These are phyloP conservation scores for Noturus placidus DNA, from an alignment of 2,113 vertebrate genomes.

Conservation along the genomic window DNA sequence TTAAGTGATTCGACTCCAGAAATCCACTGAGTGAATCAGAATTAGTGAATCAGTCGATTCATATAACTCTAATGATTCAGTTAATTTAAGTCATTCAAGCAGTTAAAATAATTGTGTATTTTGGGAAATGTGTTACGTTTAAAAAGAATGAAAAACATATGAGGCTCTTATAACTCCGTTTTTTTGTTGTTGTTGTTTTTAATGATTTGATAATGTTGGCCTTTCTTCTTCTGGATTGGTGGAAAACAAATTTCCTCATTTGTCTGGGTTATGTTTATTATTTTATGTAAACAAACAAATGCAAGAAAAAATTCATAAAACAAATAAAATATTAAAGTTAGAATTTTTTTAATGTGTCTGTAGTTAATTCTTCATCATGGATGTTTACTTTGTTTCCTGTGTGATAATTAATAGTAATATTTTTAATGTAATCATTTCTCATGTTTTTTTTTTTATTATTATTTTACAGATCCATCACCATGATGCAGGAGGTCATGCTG, in stretches of 20 bases:
- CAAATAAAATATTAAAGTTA: background rate
- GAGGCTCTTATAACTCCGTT: background rate
- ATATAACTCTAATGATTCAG: background rate
- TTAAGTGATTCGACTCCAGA: background rate
- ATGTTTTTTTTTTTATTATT: background rate
- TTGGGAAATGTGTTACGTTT: background rate
- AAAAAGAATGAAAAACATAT: background rate
- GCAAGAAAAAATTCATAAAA: background rate
- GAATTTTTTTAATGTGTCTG: background rate
- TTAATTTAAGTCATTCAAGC: background rate
- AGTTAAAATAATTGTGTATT: background rate
- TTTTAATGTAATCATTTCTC: background rate
- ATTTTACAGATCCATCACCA: constrained; percentile 16
- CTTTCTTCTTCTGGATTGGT: background rate
- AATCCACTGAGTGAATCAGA: background rate
- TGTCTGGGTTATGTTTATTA: background rate
- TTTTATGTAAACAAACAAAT: background rate
- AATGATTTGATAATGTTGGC: background rate
- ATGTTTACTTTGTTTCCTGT: background rate
- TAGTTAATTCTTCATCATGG: background rate
- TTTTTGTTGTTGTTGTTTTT: background rate
- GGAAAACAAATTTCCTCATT: background rate
- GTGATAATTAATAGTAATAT: background rate
- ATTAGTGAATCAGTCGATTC: background rate
- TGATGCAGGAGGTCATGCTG: constrained; percentile 27